phyloP scores from a whole-genome alignment of 1,140 invertebrate genomes.

The Bombus superbus region DNA sequence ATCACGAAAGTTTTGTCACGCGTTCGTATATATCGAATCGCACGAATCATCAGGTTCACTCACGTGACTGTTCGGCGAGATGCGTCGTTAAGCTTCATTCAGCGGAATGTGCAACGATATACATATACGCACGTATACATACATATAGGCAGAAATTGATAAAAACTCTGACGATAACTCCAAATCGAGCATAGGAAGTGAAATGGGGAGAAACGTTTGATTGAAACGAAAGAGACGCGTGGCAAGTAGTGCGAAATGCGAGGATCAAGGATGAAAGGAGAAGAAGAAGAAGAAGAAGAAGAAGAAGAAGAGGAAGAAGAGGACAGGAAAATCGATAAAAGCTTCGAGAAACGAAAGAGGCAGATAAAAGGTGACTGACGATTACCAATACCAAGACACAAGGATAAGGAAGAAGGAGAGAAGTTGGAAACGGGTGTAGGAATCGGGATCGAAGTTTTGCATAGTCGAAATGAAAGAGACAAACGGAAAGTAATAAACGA shows the following conservation, averaged over 20 bases:
- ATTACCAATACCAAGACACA: accelerated
- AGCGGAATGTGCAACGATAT: neutral
- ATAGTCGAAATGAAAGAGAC: neutral
- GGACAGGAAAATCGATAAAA: neutral
- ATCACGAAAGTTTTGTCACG: neutral
- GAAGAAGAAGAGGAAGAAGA: neutral
- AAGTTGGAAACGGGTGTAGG: neutral
- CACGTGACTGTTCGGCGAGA: neutral
- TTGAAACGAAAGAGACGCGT: too few relatives aligned
- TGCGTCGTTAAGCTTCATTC: neutral
- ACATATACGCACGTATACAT: too few relatives aligned
- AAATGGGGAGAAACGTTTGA: too few relatives aligned
- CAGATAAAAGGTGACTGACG: neutral
- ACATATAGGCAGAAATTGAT: neutral
- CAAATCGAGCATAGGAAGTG: too few relatives aligned
- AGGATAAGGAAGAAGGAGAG: neutral
- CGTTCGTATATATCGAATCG: neutral
- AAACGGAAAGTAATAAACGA: too few relatives aligned
- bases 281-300: neutral
- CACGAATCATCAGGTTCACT: neutral
- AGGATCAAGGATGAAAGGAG: neutral
- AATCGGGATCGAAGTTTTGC: too few relatives aligned
- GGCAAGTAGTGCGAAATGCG: too few relatives aligned
- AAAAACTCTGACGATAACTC: neutral
- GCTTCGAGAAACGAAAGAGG: neutral